Evolutionary conservation across 2,888 invertebrate genomes (phyloP).

Genomic region (Drosophila helvetica): DNA sequence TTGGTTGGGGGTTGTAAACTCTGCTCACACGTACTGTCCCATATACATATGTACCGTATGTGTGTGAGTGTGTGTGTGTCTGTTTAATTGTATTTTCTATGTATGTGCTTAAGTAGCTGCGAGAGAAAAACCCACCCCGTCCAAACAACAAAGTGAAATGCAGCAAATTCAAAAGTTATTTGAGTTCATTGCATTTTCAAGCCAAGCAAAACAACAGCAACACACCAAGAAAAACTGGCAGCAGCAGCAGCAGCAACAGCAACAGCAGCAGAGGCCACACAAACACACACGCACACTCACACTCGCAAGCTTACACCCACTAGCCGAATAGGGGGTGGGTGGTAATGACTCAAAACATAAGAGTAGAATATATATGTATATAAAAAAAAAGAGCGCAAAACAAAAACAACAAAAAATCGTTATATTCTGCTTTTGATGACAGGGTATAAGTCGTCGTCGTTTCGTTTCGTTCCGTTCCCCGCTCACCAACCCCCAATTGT

Average conservation of each 20-base stretch:
- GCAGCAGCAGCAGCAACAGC: constrained; percentile 34
- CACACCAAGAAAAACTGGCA: constrained; percentile 19
- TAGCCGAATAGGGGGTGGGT: constrained; percentile 60
- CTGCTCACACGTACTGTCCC: constrained; percentile 51
- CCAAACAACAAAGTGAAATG: constrained; percentile 70
- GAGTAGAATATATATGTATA: constrained; percentile 44
- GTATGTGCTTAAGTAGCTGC: constrained; percentile 65
- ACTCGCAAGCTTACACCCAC: constrained; percentile 27
- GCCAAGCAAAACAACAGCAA: constrained; percentile 64
- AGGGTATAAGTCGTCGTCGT: constrained; percentile 44
- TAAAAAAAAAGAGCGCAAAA: constrained; percentile 50
- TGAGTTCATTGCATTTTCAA: constrained; percentile 83
- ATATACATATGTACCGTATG: constrained; percentile 37
- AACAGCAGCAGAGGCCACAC: constrained; percentile 30
- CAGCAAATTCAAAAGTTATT: constrained; percentile 81
- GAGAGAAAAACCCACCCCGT: constrained; percentile 69
- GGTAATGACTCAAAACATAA: constrained; percentile 82
- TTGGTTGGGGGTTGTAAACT: constrained; percentile 76
- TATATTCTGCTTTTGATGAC: constrained; percentile 67
- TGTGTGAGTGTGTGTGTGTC: constrained; percentile 4
- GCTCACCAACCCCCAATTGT: constrained; percentile 26
- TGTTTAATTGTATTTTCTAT: constrained; percentile 65
- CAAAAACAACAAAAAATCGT: constrained; percentile 60
- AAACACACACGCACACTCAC: constrained; percentile 26
- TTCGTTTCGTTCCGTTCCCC: constrained; percentile 42